These are phyloP conservation scores for Cataglyphis altisquamis DNA, from an alignment of 2,888 invertebrate genomes.

Conservation along the genomic window DNA sequence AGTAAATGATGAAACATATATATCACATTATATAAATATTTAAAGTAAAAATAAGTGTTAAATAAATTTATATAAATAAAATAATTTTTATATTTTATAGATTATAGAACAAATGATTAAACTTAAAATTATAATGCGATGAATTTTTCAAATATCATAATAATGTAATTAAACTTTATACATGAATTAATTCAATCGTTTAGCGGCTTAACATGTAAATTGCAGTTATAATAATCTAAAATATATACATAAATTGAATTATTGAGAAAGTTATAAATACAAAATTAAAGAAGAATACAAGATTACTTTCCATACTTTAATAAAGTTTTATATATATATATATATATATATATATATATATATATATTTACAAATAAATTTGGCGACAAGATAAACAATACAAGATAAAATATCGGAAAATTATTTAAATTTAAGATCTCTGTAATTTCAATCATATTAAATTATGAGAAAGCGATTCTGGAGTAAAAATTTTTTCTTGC, in stretches of 20 bases:
- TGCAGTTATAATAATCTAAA: not conserved
- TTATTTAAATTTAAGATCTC: not conserved
- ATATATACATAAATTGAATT: not conserved
- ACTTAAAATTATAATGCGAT: not conserved
- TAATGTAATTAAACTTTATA: not conserved
- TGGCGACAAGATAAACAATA: too few relatives aligned
- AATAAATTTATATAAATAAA: constrained; percentile 20
- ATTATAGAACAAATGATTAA: not conserved
- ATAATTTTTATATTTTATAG: not conserved
- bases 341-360: not conserved
- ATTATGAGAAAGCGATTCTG: not conserved
- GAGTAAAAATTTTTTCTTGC: not conserved
- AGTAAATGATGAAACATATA: not conserved
- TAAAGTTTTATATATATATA: not conserved
- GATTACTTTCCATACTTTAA: not conserved
- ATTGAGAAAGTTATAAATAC: not conserved
- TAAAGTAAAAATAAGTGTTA: not conserved
- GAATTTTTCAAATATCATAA: not conserved
- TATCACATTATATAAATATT: not conserved
- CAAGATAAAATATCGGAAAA: not conserved
- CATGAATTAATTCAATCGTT: not conserved
- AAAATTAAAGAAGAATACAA: not conserved
- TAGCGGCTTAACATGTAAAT: not conserved
- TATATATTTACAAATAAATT: not conserved
- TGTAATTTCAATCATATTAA: not conserved